Evolutionary conservation across 2,797 vertebrate species (phyloP), one percentile per base, ranked within the genome.

Genomic region (Sebastiscus albofasciatus): DNA sequence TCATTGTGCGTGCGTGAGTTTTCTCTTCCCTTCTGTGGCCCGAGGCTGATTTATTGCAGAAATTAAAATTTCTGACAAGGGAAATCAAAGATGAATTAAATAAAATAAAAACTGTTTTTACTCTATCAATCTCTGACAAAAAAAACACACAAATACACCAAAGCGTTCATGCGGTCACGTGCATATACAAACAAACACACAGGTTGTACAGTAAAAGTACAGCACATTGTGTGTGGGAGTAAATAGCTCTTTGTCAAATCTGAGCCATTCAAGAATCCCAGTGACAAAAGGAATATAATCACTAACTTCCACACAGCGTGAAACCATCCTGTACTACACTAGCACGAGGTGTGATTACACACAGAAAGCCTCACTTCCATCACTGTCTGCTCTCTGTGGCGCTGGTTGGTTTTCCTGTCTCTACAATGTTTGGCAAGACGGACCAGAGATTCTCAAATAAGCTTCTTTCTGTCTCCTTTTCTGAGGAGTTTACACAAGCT

Each of bases 11-110:
- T 34, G 52, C 24, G 31, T 36, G 60, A 76, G 75, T 77, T 75
- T 82, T 82, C 20, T 80, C 59, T 81, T 71, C 61, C 52, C 61
- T 55, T 78, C 84, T 79, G 12, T 34, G 77, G 85, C 92, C 85
- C 0, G 12, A 66, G 83, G 92, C 85, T 93, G 90, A 93, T 94
- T 93, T 93, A 93, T 94, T 85, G 84, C 83, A 83, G 60, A 90
- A 92, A 93, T 94, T 90, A 87, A 84, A 76, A 90, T 87, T 85
- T 84, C 79, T 93, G 91, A 93, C 90, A 90, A 75, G 84, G 90
- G 87, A 92, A 93, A 92, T 93, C 86, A 92, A 92, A 91, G 84
- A 90, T 75, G 71, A 92, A 93, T 91, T 8, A 87, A 92, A 91
- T 90, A 82, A 88, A 91, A 90, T 64, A 82, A 77, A 85, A 88